Percentiles rank a stretch among this genome's conserved stretches.
These are phyloP conservation scores for Portunus trituberculatus DNA, from an alignment of 1,140 invertebrate species.

Conservation along the genomic window DNA sequence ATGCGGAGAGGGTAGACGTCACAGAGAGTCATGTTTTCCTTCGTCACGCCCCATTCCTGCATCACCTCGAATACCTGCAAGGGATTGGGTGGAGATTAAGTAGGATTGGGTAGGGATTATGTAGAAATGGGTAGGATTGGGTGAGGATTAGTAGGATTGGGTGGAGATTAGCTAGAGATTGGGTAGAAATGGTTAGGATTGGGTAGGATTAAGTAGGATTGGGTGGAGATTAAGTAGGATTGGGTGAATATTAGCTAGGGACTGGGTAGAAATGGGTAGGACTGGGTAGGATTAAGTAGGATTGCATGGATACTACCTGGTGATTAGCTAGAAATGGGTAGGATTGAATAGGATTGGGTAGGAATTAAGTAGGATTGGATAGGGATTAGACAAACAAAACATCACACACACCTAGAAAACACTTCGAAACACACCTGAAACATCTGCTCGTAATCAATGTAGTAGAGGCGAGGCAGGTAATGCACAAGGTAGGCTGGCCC, in stretches of 20 bases:
- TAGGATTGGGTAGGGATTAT: background rate
- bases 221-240: background rate
- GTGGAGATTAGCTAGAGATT: no score
- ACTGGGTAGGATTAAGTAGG: no score
- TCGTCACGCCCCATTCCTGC: conserved; percentile 49
- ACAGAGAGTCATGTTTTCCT: conserved; percentile 42
- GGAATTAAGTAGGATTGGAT: background rate
- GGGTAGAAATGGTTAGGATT: no score
- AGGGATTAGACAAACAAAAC: no score
- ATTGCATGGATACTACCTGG: no score
- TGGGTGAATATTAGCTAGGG: no score
- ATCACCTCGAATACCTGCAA: conserved; percentile 51
- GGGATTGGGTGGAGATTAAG: background rate
- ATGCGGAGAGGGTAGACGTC: conserved; percentile 48
- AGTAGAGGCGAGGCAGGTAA: conserved; percentile 49
- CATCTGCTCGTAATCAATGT: conserved; percentile 62
- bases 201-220: no score
- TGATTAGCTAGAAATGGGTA: no score
- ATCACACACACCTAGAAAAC: background rate
- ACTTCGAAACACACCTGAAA: conserved; percentile 47
- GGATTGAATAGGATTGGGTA: no score
- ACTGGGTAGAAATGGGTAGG: background rate
- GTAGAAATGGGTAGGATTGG: background rate
- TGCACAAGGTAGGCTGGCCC: conserved; percentile 56
- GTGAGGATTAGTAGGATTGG: no score